phyloP scores from a whole-genome alignment of 2,113 vertebrate genomes.

The Oryzias celebensis region DNA sequence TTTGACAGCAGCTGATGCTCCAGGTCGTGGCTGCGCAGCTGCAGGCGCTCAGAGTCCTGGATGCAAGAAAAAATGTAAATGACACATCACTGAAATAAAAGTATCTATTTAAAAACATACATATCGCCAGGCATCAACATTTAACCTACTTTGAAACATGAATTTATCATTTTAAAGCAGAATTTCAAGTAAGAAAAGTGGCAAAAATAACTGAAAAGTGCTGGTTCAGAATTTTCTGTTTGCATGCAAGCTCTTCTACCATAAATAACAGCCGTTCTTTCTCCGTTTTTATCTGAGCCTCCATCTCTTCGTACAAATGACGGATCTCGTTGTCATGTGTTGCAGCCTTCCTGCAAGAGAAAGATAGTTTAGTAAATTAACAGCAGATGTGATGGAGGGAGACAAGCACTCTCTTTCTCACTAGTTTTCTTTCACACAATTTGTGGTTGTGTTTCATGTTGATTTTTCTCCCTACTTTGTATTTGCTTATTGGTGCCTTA shows the following conservation, averaged over 20 bases:
- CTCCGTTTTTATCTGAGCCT: constrained; percentile 90
- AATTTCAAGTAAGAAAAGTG: not conserved
- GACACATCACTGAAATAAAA: not conserved
- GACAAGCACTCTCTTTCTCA: too few relatives aligned
- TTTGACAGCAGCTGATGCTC: constrained; percentile 82
- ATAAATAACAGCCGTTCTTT: constrained; percentile 84
- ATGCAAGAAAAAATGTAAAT: constrained; percentile 1
- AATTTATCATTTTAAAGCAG: not conserved
- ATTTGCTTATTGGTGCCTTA: not conserved
- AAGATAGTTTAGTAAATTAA: not conserved
- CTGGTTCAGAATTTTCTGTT: not conserved
- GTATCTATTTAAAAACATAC: not conserved
- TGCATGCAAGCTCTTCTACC: constrained; percentile 57
- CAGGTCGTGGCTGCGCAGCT: constrained; percentile 82
- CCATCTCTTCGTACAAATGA: constrained; percentile 94
- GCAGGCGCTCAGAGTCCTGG: constrained; percentile 85
- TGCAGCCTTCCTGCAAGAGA: constrained; percentile 81
- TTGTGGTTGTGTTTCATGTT: too few relatives aligned
- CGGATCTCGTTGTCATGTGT: constrained; percentile 89
- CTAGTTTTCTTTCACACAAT: too few relatives aligned
- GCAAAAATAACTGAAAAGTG: not conserved
- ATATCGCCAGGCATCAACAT: too few relatives aligned
- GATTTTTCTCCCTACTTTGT: too few relatives aligned
- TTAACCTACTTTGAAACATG: too few relatives aligned
- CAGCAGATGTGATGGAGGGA: not conserved